These are phyloP conservation scores for Coenobita brevimanus DNA, from an alignment of 1,140 invertebrate species.

Conservation along the genomic window DNA sequence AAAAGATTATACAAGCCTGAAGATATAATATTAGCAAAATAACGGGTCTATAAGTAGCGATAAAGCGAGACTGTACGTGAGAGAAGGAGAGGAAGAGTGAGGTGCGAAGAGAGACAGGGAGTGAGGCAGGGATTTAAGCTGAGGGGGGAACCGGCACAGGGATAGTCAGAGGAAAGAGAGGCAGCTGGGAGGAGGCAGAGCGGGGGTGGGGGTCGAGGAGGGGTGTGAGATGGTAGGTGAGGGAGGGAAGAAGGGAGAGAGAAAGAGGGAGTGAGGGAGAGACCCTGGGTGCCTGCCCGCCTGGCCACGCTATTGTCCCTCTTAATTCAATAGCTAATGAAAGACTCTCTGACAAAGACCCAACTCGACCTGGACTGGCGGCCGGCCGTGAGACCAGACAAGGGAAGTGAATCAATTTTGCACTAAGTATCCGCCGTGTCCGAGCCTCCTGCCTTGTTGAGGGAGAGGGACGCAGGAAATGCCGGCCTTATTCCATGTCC, in stretches of 20 bases:
- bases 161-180: not conserved
- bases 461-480: no score
- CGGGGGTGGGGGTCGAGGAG: no score
- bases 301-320: slow-evolving; percentile 47
- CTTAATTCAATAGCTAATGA: slow-evolving; percentile 57
- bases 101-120: not conserved
- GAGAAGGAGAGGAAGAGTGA: not conserved
- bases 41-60: no score
- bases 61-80: not conserved
- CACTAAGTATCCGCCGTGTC: slow-evolving; percentile 25
- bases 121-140: not conserved
- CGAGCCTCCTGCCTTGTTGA: not conserved
- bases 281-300: not conserved
- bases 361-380: slow-evolving; percentile 22
- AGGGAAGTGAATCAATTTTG: slow-evolving; percentile 45
- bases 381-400: not conserved
- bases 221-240: no score
- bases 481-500: no score
- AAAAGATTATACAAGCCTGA: not conserved
- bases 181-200: not conserved
- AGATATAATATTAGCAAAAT: no score
- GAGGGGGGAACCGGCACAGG: not conserved
- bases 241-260: not conserved
- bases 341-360: slow-evolving; percentile 45
- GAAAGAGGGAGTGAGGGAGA: not conserved